Evolutionary conservation across 2,888 invertebrate genomes (phyloP), one percentile per base, ranked within the genome.

Genomic region (Leptopilina myrica): DNA sequence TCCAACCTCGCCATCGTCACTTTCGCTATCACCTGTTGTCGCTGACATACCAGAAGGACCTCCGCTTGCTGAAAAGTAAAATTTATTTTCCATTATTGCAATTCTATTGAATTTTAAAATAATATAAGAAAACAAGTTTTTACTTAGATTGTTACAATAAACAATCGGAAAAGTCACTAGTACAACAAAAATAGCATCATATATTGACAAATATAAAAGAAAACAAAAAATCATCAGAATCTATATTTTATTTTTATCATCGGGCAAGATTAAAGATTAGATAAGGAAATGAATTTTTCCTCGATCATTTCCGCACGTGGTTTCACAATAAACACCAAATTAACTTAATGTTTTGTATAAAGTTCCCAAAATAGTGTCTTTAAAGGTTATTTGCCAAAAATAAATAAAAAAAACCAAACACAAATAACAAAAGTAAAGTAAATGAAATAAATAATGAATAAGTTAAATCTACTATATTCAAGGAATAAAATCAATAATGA

Each of bases 1-100:
- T 62, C 98, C 98, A 90, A 99, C 98, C 92, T 99, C 98, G 87
- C 97, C 97, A 91, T 98, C 98, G 92, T 98, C 98, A 86, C 95
- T 95, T 89, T 96, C 96, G 49, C 95, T 95, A 87, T 95, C 95
- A 14, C 93, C 93, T 12, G 93, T 93, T 11, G 92, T 92, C 59
- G 91, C 92, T 3, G 91, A 88, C 87, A 92, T 91, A 76, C 92
- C 92, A 56, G 92, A 92, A 20, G 91, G 92, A 77, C 92, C 92
- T 81, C 92, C 90, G 78, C 91, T 89, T 26, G 90, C 91, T 88
- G 84, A 49, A 69, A 33, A 12, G 20, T 33, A 26, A 1, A 53
- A 9, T 33, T 66, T n/a, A 43, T 66, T 20, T 15, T 20, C n/a
- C 62, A 15, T 15, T 62, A n/a, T 62, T 49, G 2, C 12, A 49